Percentiles rank a stretch among this genome's conserved stretches.
These are phyloP conservation scores for Peribatodes rhomboidaria DNA, from an alignment of 2,888 invertebrate species.

Conservation along the genomic window DNA sequence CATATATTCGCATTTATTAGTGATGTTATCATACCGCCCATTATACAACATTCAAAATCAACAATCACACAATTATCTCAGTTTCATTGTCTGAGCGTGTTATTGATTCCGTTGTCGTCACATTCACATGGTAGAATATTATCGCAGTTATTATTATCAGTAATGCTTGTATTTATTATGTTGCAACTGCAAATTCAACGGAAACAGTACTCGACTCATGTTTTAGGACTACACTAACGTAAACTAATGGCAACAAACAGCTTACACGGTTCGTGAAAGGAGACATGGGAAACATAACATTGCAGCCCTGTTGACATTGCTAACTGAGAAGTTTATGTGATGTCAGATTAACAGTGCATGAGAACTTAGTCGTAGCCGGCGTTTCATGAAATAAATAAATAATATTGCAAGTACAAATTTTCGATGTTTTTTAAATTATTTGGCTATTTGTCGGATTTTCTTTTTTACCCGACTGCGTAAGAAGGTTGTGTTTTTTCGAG, in stretches of 20 bases:
- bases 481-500: too few relatives aligned
- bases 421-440: too few relatives aligned
- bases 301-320: constrained; percentile 7
- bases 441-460: too few relatives aligned
- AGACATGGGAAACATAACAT: constrained; percentile 15
- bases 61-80: constrained; percentile 15
- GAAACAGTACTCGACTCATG: not conserved
- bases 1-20: not conserved
- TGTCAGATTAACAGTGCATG: constrained; percentile 5
- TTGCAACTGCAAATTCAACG: not conserved
- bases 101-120: constrained; percentile 9
- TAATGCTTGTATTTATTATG: too few relatives aligned
- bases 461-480: too few relatives aligned
- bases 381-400: too few relatives aligned
- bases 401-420: too few relatives aligned
- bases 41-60: not conserved
- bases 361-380: not conserved
- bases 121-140: not conserved
- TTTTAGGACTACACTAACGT: not conserved
- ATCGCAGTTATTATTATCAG: constrained; percentile 6
- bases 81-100: constrained; percentile 9
- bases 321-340: not conserved
- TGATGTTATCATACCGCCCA: not conserved
- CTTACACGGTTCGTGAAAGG: not conserved
- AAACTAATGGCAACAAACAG: not conserved